Conservation (phyloP, 2,797 vertebrate genomes). For the Sebastolobus alascanus region DNA sequence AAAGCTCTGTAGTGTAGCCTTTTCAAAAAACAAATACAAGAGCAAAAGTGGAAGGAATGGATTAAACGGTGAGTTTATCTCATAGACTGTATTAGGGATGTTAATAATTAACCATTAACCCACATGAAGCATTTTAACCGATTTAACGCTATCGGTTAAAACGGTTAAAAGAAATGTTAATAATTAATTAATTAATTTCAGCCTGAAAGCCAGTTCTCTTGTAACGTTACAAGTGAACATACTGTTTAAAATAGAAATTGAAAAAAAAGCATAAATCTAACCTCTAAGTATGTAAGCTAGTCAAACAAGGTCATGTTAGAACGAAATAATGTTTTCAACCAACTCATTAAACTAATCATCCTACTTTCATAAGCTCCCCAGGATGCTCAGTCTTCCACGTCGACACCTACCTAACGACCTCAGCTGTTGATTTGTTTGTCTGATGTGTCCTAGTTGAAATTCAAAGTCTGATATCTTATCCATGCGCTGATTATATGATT, state of each 20-base stretch:
- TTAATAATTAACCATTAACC: too few species aligned
- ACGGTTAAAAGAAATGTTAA: too few species aligned
- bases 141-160: too few species aligned
- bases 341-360: background rate
- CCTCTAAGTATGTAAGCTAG: background rate
- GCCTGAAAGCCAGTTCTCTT: background rate
- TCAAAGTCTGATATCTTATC: conserved; percentile 49
- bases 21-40: background rate
- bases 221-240: background rate
- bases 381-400: conserved; percentile 19
- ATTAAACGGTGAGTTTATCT: background rate
- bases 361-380: background rate
- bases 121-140: too few species aligned
- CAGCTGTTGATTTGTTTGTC: conserved; percentile 62
- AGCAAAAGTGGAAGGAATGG: rapidly evolving
- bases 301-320: background rate
- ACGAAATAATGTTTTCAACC: background rate
- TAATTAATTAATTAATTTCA: too few species aligned
- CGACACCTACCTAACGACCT: conserved; percentile 42
- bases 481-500: conserved; percentile 65
- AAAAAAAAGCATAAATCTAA: background rate
- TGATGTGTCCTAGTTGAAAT: conserved; percentile 62
- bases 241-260: background rate
- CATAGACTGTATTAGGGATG: background rate
- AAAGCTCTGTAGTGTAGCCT: background rate